These are phyloP conservation scores for Ischnura elegans DNA, from an alignment of 2,888 invertebrate species.

Conservation along the genomic window DNA sequence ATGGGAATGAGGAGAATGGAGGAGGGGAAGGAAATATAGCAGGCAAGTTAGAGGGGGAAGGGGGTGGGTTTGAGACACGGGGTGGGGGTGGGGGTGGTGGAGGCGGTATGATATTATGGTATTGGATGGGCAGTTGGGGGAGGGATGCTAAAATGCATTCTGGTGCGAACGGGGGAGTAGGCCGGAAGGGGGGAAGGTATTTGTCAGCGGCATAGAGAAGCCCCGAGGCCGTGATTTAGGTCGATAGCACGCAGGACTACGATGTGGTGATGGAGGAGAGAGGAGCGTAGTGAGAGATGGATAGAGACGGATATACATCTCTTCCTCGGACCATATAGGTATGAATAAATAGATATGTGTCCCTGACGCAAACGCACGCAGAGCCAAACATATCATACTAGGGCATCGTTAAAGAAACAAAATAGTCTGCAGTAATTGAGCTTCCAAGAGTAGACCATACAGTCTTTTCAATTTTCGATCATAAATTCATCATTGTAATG, in stretches of 20 bases:
- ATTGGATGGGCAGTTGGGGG: slow-evolving; percentile 16
- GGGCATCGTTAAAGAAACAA: background rate
- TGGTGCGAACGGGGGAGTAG: background rate
- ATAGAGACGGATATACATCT: background rate
- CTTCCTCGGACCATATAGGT: background rate
- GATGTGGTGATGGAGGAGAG: background rate
- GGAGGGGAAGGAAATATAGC: background rate
- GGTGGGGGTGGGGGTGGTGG: background rate
- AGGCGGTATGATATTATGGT: background rate
- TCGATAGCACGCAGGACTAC: slow-evolving; percentile 39
- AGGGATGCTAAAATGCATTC: slow-evolving; percentile 35
- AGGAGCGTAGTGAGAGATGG: background rate
- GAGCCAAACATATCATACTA: background rate
- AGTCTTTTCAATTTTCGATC: too few species aligned
- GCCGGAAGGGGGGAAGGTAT: slow-evolving; percentile 49
- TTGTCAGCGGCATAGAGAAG: slow-evolving; percentile 51
- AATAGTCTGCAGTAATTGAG: background rate
- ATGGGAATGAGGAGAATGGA: background rate
- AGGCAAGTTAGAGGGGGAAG: background rate
- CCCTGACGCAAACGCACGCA: background rate
- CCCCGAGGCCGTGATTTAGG: slow-evolving; percentile 59
- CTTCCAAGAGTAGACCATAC: background rate
- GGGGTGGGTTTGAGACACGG: background rate
- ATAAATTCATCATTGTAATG: too few species aligned
- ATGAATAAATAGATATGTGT: background rate